These are phyloP conservation scores for Synanthedon tipuliformis DNA, from an alignment of 2,888 invertebrate genomes.

Conservation along the genomic window DNA sequence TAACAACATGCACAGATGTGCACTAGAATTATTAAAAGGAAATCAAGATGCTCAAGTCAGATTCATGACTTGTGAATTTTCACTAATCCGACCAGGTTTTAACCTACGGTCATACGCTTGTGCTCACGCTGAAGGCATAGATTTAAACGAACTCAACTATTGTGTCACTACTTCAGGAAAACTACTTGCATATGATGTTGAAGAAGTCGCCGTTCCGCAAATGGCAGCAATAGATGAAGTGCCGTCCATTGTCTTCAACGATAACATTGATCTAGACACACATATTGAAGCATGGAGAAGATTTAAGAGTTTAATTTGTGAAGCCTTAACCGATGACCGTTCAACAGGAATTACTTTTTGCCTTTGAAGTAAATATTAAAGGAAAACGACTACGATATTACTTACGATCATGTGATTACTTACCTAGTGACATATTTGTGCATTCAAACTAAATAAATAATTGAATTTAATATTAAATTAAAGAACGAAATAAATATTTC, in stretches of 20 bases:
- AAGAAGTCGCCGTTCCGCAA: conserved; percentile 24
- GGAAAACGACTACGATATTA: too few relatives aligned
- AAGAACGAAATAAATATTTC: too few relatives aligned
- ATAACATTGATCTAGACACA: conserved; percentile 14
- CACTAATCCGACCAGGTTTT: conserved; percentile 26
- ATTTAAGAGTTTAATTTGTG: conserved; percentile 34
- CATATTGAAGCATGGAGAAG: conserved; percentile 22
- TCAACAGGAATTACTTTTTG: conserved; percentile 32
- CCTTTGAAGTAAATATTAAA: neutral
- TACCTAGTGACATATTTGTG: too few relatives aligned
- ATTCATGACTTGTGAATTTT: conserved; percentile 53
- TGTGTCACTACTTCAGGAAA: conserved; percentile 35
- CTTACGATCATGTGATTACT: too few relatives aligned
- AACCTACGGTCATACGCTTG: conserved; percentile 32
- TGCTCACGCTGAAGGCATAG: conserved; percentile 32
- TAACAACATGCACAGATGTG: conserved; percentile 52
- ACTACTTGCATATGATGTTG: conserved; percentile 29
- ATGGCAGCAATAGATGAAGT: conserved; percentile 33
- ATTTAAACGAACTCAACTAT: conserved; percentile 30
- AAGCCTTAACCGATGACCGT: conserved; percentile 35
- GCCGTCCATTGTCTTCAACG: conserved; percentile 44
- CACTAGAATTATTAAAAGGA: conserved; percentile 27
- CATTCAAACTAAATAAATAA: too few relatives aligned
- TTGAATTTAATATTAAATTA: too few relatives aligned
- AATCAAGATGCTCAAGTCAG: conserved; percentile 37